A percentile compares a stretch with the other conserved stretches of the same genome.
phyloP scores from a whole-genome alignment of 2,113 vertebrate species.

The Otis tarda region DNA sequence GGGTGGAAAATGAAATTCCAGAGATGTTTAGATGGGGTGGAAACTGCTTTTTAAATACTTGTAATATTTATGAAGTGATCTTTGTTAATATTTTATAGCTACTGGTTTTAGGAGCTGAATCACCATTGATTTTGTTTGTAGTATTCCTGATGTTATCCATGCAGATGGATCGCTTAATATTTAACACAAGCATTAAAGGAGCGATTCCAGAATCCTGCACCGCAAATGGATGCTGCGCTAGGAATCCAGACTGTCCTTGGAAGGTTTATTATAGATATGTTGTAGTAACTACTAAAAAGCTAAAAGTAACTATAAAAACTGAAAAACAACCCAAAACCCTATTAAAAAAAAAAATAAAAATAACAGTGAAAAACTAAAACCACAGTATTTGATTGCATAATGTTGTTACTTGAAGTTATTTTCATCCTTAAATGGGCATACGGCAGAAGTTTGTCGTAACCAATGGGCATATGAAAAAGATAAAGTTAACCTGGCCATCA shows the following conservation, averaged over 20 bases:
- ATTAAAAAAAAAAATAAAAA: neutral
- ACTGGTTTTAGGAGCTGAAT: neutral
- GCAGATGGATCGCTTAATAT: neutral
- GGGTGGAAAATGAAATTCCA: neutral
- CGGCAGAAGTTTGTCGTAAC: neutral
- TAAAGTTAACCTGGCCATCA: neutral
- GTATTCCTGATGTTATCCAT: neutral
- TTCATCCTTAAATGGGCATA: rapidly evolving
- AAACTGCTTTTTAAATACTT: neutral
- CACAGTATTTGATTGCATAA: neutral
- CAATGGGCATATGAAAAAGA: neutral
- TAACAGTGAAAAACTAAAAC: neutral
- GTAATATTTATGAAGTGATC: neutral
- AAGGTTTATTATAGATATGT: neutral
- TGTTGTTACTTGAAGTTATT: neutral
- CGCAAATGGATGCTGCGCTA: rapidly evolving
- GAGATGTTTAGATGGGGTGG: neutral
- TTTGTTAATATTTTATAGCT: neutral
- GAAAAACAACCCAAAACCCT: neutral
- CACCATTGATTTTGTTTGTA: neutral
- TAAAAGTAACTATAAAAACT: neutral
- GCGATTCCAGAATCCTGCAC: neutral
- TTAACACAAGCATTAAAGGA: neutral
- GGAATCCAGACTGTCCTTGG: neutral
- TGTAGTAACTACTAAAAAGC: neutral